Evolutionary conservation across 2,113 vertebrate species (phyloP).

Genomic region (Neolamprologus modestus): DNA sequence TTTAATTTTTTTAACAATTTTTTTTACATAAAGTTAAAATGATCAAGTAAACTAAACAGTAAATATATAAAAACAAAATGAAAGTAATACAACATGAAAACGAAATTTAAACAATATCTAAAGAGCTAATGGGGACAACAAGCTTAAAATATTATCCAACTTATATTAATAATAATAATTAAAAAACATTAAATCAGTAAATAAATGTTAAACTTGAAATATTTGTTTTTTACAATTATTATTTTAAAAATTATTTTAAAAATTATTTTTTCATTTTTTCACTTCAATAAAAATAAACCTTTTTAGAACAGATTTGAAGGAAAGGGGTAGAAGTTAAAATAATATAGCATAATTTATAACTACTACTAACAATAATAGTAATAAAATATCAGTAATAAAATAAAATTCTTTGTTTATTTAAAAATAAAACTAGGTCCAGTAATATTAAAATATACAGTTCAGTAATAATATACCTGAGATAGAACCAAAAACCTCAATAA

Average conservation of each 20-base stretch:
- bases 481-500: background rate
- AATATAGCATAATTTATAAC: background rate
- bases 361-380: background rate
- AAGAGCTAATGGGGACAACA: background rate
- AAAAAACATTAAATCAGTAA: background rate
- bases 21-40: background rate
- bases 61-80: background rate
- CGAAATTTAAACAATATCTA: fast-evolving
- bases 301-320: background rate
- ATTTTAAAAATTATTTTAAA: no score
- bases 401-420: background rate
- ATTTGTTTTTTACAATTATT: background rate
- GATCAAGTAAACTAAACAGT: background rate
- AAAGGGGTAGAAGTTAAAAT: background rate
- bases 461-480: fast-evolving
- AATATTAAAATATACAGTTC: background rate
- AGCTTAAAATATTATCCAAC: background rate
- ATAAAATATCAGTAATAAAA: background rate
- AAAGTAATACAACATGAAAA: background rate
- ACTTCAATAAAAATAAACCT: background rate
- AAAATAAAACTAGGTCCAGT: background rate
- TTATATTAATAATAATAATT: background rate
- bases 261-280: background rate
- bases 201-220: background rate
- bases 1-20: background rate